Conservation (phyloP, 2,797 vertebrate genomes). For the Enteromius thamalakanensis region DNA sequence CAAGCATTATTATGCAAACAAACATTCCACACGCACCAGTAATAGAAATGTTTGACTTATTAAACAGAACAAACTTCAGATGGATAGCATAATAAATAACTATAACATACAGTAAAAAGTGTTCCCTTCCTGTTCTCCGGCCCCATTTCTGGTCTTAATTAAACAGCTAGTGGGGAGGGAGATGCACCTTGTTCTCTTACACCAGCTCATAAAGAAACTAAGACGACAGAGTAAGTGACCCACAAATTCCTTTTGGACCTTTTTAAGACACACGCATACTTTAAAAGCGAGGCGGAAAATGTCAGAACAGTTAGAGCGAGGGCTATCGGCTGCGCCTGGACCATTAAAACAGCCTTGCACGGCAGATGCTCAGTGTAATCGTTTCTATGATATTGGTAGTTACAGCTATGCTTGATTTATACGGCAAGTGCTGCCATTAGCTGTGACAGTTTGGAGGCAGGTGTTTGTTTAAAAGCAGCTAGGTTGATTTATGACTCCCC, state of each 20-base stretch:
- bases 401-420: conserved; percentile 75
- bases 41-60: conserved; percentile 14
- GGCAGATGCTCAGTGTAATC: conserved; percentile 75
- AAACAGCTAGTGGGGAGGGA: neutral
- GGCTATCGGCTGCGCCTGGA: conserved; percentile 31
- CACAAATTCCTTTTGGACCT: conserved; percentile 32
- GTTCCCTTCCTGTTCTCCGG: conserved; percentile 9
- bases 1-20: neutral
- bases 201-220: conserved; percentile 40
- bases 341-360: conserved; percentile 72
- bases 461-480: conserved; percentile 68
- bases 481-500: conserved; percentile 49
- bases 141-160: conserved; percentile 41
- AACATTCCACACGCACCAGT: neutral
- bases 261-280: conserved; percentile 23
- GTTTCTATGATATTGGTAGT: conserved; percentile 76
- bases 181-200: conserved; percentile 35
- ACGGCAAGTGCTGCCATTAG: conserved; percentile 68
- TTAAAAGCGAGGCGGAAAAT: conserved; percentile 20
- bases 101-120: conserved; percentile 8
- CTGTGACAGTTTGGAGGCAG: conserved; percentile 68
- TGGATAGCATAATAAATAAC: conserved; percentile 26
- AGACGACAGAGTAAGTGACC: conserved; percentile 24
- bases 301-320: neutral
- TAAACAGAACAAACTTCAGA: conserved; percentile 22